A percentile compares a stretch with the other conserved stretches of the same genome.
phyloP scores from a whole-genome alignment of 2,888 invertebrate species.

The Scaptomyza flava region DNA sequence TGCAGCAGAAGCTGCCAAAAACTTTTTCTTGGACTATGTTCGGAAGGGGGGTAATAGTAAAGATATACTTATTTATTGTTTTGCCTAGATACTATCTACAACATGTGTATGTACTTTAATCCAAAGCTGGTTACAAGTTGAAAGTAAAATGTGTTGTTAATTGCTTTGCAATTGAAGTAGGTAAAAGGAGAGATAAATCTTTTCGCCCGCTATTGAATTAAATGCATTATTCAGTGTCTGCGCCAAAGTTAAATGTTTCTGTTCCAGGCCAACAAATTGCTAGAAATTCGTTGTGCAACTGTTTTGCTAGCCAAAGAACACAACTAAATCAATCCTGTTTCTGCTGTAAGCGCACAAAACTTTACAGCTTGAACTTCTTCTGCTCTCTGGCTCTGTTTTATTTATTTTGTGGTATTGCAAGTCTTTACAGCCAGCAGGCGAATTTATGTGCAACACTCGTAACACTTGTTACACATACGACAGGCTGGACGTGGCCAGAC shows the following conservation, averaged over 20 bases:
- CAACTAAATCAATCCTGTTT: slow-evolving; percentile 51
- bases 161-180: neutral
- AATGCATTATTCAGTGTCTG: slow-evolving; percentile 5
- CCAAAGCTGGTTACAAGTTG: neutral
- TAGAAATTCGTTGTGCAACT: slow-evolving; percentile 36
- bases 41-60: neutral
- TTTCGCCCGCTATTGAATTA: neutral
- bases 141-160: neutral
- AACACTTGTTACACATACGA: slow-evolving; percentile 60
- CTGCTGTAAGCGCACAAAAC: slow-evolving; percentile 25
- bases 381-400: slow-evolving; percentile 29
- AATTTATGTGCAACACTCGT: slow-evolving; percentile 62
- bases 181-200: neutral
- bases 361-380: slow-evolving; percentile 34
- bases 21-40: neutral
- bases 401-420: slow-evolving; percentile 52
- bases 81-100: neutral
- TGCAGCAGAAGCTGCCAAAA: neutral
- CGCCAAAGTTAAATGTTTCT: slow-evolving; percentile 6
- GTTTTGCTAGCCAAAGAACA: slow-evolving; percentile 10
- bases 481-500: slow-evolving; percentile 58
- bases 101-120: neutral
- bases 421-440: slow-evolving; percentile 24
- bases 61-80: neutral
- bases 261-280: slow-evolving; percentile 36